phyloP scores from a whole-genome alignment of 2,113 vertebrate genomes.

The Pogona vitticeps region DNA sequence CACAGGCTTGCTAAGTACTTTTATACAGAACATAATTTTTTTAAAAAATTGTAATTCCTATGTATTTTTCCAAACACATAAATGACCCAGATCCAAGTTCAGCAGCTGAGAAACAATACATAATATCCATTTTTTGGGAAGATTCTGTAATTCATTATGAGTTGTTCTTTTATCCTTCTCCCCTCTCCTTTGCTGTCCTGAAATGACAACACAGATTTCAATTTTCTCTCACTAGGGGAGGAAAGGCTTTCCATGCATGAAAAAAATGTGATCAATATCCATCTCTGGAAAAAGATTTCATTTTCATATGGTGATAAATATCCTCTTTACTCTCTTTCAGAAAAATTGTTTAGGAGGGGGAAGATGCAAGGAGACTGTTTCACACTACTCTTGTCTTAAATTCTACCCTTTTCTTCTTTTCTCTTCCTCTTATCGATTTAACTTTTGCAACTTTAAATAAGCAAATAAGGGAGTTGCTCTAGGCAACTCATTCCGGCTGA shows the following conservation, averaged over 20 bases:
- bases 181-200: background rate
- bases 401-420: too few relatives aligned
- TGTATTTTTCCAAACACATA: constrained; percentile 18
- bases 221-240: background rate
- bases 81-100: constrained; percentile 38
- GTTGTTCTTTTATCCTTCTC: background rate
- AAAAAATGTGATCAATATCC: constrained; percentile 16
- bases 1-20: constrained; percentile 58
- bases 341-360: background rate
- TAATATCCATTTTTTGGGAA: constrained; percentile 17
- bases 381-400: too few relatives aligned
- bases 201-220: background rate
- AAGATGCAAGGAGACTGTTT: background rate
- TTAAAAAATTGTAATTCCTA: constrained; percentile 25
- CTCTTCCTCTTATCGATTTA: too few relatives aligned
- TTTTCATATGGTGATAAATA: background rate
- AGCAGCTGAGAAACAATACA: constrained; percentile 45
- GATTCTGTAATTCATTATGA: constrained; percentile 18
- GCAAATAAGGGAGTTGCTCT: background rate
- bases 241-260: background rate
- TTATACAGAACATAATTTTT: constrained; percentile 38
- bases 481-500: background rate
- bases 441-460: background rate
- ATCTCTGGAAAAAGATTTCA: constrained; percentile 19
- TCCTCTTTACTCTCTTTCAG: background rate